Base-by-base conservation (phyloP, 1,140 invertebrate genomes). In the Caenorhabditis inopinata region DNA sequence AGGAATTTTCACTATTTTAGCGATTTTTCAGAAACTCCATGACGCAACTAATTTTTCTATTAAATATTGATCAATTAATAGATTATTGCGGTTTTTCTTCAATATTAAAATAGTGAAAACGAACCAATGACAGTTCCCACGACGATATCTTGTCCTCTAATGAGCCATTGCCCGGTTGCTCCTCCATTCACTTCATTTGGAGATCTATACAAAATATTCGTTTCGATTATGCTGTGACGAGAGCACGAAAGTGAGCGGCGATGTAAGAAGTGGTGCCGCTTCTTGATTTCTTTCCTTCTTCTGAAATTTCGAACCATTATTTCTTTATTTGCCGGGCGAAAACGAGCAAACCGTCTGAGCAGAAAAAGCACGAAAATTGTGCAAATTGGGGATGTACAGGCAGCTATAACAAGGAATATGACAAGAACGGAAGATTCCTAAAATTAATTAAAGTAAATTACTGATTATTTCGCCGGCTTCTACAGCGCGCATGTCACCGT, bases 161-260 rank as follows among this genome's bases (percentile, higher is more conserved):
- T 81, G 0, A 42, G 27, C 80, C 80, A 81, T 16, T 81, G 74
- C 29, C 29, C 46, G 1, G 58, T 21, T 5, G 32, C 21, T 38
- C 32, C 58, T 68, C 58, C 58, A 38, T 38, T 68, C 23, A 68
- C 58, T 47, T 81, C 80, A 47, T 45, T 77, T 2, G 38, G 38
- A 23, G 80, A 75, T 27, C 80, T 29, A 62, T 81, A 81, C 5
- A 81, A 53, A 42, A 81, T 75, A 49, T 81, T 81, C n/a, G 62
- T 76, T 27, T 81, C 80, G 14, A 81, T 51, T 27, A 81, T 81
- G 25, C 77, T 80, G 25, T 81, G 79, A 29, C 58, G 29, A 68
- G 58, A 68, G 11, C 32, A 42, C 1, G 58, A 68, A 38, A 68
- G 58, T 68, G 58, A 68, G 9, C 32, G 58, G 38, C 58, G 58